These are phyloP conservation scores for Macrophya alboannulata DNA, from an alignment of 2,888 invertebrate species.

Conservation along the genomic window DNA sequence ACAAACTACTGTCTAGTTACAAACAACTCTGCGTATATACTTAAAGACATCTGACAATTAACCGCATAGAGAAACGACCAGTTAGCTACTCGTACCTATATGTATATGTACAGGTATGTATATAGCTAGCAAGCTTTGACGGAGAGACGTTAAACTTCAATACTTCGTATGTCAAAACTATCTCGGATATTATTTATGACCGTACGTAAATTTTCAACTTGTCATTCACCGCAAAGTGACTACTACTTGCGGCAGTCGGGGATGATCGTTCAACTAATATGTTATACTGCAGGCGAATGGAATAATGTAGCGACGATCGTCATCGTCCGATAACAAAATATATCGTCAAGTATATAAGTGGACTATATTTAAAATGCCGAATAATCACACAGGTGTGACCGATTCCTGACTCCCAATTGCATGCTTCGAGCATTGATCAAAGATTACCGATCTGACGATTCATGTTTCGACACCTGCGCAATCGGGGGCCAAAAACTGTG, in stretches of 20 bases:
- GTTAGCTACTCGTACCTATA: no score
- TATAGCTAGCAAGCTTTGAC: slow-evolving; percentile 32
- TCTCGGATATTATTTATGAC: slow-evolving; percentile 11
- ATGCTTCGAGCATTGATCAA: background rate
- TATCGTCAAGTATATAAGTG: background rate
- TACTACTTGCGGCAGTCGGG: background rate
- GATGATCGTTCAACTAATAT: background rate
- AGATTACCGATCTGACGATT: slow-evolving; percentile 33
- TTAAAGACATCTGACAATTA: slow-evolving; percentile 38
- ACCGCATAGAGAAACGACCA: background rate
- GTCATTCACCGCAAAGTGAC: background rate
- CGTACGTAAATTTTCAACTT: slow-evolving; percentile 31
- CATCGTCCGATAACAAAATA: background rate
- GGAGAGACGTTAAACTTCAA: slow-evolving; percentile 31
- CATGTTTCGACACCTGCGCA: slow-evolving; percentile 40
- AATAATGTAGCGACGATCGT: background rate
- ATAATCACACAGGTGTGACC: slow-evolving; percentile 33
- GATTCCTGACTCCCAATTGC: background rate
- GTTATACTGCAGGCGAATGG: background rate
- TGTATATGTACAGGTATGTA: no score
- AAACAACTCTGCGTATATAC: background rate
- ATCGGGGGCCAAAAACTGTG: background rate
- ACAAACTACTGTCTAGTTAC: slow-evolving; percentile 32
- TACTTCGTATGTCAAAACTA: slow-evolving; percentile 47
- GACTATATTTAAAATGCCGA: background rate